Percentiles rank a stretch among this genome's conserved stretches.
phyloP scores from a whole-genome alignment of 2,797 vertebrate genomes.

The Lateolabrax maculatus region DNA sequence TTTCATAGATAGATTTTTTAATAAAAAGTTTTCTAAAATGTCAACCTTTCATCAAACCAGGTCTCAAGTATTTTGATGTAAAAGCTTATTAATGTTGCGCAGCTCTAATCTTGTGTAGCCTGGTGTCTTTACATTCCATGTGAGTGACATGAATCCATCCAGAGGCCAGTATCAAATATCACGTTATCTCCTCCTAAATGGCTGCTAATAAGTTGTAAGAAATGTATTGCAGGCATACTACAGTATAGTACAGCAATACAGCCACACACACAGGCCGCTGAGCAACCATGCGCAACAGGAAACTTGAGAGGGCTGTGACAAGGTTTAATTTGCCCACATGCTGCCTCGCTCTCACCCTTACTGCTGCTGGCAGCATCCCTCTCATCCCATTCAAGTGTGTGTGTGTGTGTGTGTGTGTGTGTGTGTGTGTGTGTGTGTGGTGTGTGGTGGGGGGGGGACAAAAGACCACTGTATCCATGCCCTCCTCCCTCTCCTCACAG shows the following conservation, averaged over 20 bases:
- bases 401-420: too few species aligned
- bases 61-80: neutral
- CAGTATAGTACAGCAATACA: neutral
- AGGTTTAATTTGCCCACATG: constrained; percentile 59
- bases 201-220: constrained; percentile 36
- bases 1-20: neutral
- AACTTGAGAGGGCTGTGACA: constrained; percentile 31
- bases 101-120: neutral
- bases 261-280: neutral
- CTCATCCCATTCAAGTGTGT: constrained; percentile 34
- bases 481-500: constrained; percentile 13
- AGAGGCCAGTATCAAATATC: constrained; percentile 30
- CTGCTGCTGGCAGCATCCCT: constrained; percentile 32
- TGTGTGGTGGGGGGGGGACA: constrained; percentile 56
- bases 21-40: neutral
- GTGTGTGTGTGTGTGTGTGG: too few species aligned
- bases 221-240: constrained; percentile 10
- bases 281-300: neutral
- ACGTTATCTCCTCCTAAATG: constrained; percentile 24
- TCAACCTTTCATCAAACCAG: neutral
- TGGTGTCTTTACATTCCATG: neutral
- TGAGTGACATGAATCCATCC: constrained; percentile 28
- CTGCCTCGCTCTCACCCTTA: constrained; percentile 39
- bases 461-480: constrained; percentile 70
- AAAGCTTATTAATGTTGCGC: neutral